phyloP scores from a whole-genome alignment of 2,113 vertebrate species.

The Taurulus bubalis region DNA sequence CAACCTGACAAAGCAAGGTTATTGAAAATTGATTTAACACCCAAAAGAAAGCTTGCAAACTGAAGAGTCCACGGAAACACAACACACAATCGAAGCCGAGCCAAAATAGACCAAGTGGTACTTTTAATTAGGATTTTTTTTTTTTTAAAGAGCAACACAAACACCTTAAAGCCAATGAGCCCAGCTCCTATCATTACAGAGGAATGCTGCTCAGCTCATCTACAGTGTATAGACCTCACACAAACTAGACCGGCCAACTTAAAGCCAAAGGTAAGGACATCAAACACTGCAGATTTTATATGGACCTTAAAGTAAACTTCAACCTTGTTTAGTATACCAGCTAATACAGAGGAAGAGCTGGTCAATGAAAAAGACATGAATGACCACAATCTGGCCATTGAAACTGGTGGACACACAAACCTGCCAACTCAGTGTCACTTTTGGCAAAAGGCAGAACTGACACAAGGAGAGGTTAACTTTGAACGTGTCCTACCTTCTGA shows the following conservation, averaged over 20 bases:
- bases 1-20: background rate
- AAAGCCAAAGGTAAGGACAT: background rate
- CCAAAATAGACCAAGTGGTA: slow-evolving; percentile 12
- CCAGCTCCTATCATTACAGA: background rate
- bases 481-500: background rate
- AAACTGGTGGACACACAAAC: slow-evolving; percentile 14
- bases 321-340: background rate
- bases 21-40: background rate
- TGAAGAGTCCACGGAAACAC: background rate
- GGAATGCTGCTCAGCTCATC: background rate
- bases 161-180: slow-evolving; percentile 19
- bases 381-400: background rate
- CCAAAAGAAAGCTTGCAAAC: background rate
- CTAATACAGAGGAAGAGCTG: background rate
- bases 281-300: background rate
- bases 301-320: background rate
- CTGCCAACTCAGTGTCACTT: background rate
- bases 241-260: background rate
- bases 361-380: background rate
- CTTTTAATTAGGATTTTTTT: slow-evolving; percentile 16
- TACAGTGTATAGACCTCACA: background rate
- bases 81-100: background rate
- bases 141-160: slow-evolving; percentile 3
- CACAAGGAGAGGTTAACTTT: slow-evolving; percentile 4
- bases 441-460: background rate